Conservation (phyloP, 2,888 invertebrate genomes). For the Caenorhabditis sp. region DNA sequence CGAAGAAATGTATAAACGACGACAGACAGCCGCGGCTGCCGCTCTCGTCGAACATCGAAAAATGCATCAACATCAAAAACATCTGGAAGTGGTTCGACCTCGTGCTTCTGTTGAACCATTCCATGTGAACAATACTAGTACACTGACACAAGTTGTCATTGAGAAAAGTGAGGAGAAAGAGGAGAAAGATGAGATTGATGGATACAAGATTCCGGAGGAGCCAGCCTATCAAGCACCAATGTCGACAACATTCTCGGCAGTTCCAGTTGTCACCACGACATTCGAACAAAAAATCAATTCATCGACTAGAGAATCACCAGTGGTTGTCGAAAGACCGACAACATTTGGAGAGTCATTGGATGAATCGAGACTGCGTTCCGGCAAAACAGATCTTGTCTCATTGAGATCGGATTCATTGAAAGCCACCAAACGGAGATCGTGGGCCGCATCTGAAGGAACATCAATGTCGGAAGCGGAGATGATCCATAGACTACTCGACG, state of each 20-base stretch:
- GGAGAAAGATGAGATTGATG: slow-evolving; percentile 25
- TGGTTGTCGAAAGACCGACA: slow-evolving; percentile 22
- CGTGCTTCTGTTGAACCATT: slow-evolving; percentile 69
- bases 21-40: slow-evolving; percentile 77
- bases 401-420: slow-evolving; percentile 66
- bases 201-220: slow-evolving; percentile 24
- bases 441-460: slow-evolving; percentile 63
- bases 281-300: slow-evolving; percentile 36
- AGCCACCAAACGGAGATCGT: slow-evolving; percentile 69
- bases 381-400: slow-evolving; percentile 61
- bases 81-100: slow-evolving; percentile 50
- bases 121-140: slow-evolving; percentile 43
- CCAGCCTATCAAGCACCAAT: slow-evolving; percentile 18
- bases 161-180: slow-evolving; percentile 3
- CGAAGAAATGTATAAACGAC: slow-evolving; percentile 82
- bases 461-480: slow-evolving; percentile 61
- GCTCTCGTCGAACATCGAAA: slow-evolving; percentile 76
- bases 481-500: slow-evolving; percentile 58
- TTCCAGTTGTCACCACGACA: not conserved
- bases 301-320: slow-evolving; percentile 21
- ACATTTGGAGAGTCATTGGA: slow-evolving; percentile 40
- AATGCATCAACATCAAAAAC: slow-evolving; percentile 48
- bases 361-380: slow-evolving; percentile 44
- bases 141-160: not conserved
- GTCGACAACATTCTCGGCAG: slow-evolving; percentile 16